A percentile compares a stretch with the other conserved stretches of the same genome.
These are phyloP conservation scores for Australoheros facetus DNA, from an alignment of 2,797 vertebrate genomes.

Conservation along the genomic window DNA sequence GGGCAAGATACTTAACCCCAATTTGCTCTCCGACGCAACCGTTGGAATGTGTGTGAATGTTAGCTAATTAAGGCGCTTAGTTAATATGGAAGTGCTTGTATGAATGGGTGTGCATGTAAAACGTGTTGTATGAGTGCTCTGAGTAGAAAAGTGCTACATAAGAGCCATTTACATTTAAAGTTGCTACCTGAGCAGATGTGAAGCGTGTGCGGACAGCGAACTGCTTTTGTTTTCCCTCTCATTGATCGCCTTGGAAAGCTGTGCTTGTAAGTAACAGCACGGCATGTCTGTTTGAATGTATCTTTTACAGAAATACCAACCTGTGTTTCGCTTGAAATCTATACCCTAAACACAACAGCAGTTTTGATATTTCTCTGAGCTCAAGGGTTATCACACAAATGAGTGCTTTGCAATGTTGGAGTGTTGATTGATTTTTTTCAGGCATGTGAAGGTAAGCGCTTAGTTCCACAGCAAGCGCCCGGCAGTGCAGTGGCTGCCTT, in stretches of 20 bases:
- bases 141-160: too few relatives aligned
- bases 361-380: conserved; percentile 7
- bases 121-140: too few relatives aligned
- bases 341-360: background rate
- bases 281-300: background rate
- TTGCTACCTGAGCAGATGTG: background rate
- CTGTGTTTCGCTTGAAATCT: conserved; percentile 3
- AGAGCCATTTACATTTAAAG: too few relatives aligned
- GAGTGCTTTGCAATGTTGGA: background rate
- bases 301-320: background rate
- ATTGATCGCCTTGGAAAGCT: background rate
- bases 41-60: too few relatives aligned
- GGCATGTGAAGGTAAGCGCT: conserved; percentile 29
- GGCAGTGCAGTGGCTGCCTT: conserved; percentile 31
- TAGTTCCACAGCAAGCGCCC: conserved; percentile 17
- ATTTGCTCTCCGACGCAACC: too few relatives aligned
- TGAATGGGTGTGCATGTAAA: too few relatives aligned
- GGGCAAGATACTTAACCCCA: too few relatives aligned
- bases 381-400: conserved; percentile 20
- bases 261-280: background rate
- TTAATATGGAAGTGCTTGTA: too few relatives aligned
- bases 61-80: too few relatives aligned
- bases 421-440: conserved; percentile 34
- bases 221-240: background rate
- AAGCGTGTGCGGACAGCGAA: background rate